phyloP scores from a whole-genome alignment of 2,113 vertebrate species.

The Alosa alosa region DNA sequence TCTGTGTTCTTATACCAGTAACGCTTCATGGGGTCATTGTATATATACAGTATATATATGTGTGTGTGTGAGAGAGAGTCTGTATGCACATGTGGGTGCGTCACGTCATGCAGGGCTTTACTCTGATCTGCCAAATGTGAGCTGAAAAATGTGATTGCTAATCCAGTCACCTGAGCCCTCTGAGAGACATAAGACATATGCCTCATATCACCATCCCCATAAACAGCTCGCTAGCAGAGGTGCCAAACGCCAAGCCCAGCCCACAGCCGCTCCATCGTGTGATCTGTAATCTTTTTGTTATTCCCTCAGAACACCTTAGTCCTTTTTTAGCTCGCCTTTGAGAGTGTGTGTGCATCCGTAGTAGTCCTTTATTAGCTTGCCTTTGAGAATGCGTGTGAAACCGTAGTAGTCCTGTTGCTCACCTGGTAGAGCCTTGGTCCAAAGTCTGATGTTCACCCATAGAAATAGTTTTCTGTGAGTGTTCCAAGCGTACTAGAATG shows the following conservation, averaged over 20 bases:
- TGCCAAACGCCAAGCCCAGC: not conserved
- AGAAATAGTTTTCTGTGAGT: too few relatives aligned
- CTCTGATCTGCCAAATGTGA: constrained; percentile 8
- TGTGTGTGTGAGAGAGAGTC: not conserved
- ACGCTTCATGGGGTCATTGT: not conserved
- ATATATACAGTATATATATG: not conserved
- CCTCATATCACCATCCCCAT: not conserved
- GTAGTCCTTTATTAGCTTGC: not conserved
- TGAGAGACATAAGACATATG: not conserved
- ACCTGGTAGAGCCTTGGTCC: too few relatives aligned
- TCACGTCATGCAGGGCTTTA: not conserved
- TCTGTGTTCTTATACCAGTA: not conserved
- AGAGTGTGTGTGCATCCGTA: too few relatives aligned
- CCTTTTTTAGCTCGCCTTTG: not conserved
- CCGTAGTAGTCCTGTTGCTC: too few relatives aligned
- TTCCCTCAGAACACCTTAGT: not conserved
- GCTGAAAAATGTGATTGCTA: not conserved
- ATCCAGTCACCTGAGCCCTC: constrained; percentile 8
- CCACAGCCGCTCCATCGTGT: not conserved
- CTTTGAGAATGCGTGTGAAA: not conserved
- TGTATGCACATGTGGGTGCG: not conserved
- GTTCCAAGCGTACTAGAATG: too few relatives aligned
- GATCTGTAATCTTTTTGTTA: not conserved
- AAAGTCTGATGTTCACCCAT: too few relatives aligned
- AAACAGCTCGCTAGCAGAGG: not conserved